Base-by-base conservation (phyloP, 2,888 invertebrate species). In the Mamestra brassicae region DNA sequence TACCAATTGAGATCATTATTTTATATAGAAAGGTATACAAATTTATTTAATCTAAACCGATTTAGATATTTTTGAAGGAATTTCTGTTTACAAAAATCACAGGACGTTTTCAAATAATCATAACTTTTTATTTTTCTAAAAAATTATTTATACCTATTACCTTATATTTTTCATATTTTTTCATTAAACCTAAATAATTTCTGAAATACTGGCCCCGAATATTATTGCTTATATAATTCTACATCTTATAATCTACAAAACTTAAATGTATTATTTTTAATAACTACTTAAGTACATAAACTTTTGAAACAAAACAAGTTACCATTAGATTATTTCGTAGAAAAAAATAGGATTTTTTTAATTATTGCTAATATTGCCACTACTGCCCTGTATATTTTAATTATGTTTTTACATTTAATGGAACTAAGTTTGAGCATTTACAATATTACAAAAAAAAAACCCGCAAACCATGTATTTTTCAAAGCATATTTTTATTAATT, bases 1-100 rank as follows among this genome's bases (percentile, higher is more conserved):
- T 90, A 91, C 93, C 93, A 94, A 95, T 95, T 93, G 95, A 95
- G 95, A 95, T 95, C 95, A 94, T 74, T 70, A 69, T 72, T 78
- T 69, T 55, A 63, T 65, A 65, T n/a, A 76, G 61, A 55, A 73
- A 79, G 64, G 60, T 82, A 79, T 38, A 73, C 67, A 74, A 55
- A 50, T 34, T 54, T 26, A 55, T 52, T 54, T 75, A 75, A 55
- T 58, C 63, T 63, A 13, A 62, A 80, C 47, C 73, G 57, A 50
- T 66, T 82, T 71, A 65, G 71, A 60, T 64, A 55, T 55, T 71
- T 78, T 69, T 58, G 36, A 62, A 81, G 72, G 69, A 77, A 70
- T 70, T 69, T 73, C 47, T 72, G 55, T 71, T 78, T 57, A 77
- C 73, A 70, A 64, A 66, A 77, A 78, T 81, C 82, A 81, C 81